These are phyloP conservation scores for Turnix velox DNA, from an alignment of 2,113 vertebrate species.

Conservation along the genomic window DNA sequence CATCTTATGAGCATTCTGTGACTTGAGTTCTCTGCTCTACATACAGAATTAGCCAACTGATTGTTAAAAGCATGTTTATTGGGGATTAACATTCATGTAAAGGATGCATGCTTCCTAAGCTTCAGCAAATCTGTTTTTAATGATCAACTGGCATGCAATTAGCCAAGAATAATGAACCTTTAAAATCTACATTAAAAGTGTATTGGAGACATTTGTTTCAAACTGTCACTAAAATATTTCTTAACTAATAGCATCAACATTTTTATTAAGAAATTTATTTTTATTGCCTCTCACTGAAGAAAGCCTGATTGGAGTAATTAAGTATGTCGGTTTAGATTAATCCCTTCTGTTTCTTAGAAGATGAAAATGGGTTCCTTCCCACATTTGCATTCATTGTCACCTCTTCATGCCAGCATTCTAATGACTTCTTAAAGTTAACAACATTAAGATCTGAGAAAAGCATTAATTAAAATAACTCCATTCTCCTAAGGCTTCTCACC, in stretches of 20 bases:
- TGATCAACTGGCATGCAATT: conserved; percentile 15
- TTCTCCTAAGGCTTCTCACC: background rate
- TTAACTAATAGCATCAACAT: background rate
- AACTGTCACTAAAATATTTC: background rate
- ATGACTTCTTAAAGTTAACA: background rate
- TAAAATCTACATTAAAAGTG: background rate
- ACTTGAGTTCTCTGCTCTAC: background rate
- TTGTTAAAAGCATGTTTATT: conserved; percentile 8
- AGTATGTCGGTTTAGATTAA: background rate
- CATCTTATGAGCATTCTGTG: background rate
- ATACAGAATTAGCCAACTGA: background rate
- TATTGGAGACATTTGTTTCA: conserved; percentile 8
- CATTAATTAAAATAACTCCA: background rate
- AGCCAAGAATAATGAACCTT: conserved; percentile 21
- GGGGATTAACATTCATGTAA: conserved; percentile 10
- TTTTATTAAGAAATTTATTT: conserved; percentile 27
- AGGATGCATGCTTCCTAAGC: conserved; percentile 1
- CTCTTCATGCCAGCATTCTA: background rate
- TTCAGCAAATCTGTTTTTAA: conserved; percentile 24
- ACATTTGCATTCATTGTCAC: conserved; percentile 9
- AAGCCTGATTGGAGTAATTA: background rate
- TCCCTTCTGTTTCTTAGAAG: background rate
- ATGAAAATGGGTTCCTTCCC: background rate
- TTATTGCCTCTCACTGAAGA: background rate
- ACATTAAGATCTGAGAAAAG: background rate